These are phyloP conservation scores for Actenoides hombroni DNA, from an alignment of 2,113 vertebrate genomes.

Conservation along the genomic window DNA sequence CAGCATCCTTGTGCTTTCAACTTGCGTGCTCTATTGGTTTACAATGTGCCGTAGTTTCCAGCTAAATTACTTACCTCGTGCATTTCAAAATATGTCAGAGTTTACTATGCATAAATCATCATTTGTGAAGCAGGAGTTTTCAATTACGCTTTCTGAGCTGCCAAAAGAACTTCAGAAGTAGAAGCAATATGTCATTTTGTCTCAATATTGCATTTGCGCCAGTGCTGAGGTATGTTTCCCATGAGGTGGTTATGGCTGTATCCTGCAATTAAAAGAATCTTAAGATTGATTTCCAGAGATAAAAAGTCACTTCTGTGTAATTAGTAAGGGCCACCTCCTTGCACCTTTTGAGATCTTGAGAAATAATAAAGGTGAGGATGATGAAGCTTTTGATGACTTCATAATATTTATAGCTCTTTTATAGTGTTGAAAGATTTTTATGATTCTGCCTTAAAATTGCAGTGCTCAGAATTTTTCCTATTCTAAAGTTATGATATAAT, in stretches of 20 bases:
- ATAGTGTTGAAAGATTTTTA: neutral
- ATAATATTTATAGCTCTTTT: conserved; percentile 22
- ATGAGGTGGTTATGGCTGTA: neutral
- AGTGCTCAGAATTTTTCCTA: neutral
- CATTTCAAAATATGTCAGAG: neutral
- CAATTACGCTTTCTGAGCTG: neutral
- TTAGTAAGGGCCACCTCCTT: neutral
- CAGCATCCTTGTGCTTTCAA: neutral
- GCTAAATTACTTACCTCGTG: neutral
- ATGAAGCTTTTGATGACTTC: neutral
- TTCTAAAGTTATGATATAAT: conserved; percentile 3
- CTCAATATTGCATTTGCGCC: neutral
- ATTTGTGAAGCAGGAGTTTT: neutral
- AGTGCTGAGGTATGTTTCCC: neutral
- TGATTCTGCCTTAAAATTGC: conserved; percentile 45
- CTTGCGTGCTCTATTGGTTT: neutral
- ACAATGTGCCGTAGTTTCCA: neutral
- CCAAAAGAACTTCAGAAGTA: neutral
- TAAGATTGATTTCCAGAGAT: neutral
- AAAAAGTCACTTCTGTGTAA: neutral
- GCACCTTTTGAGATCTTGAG: neutral
- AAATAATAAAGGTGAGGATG: neutral
- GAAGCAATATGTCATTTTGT: neutral
- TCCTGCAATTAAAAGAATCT: neutral
- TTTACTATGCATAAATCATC: neutral